Evolutionary conservation across 1,140 invertebrate species (phyloP), one percentile per base, ranked within the genome.

Genomic region (Brachionus koreanus): DNA sequence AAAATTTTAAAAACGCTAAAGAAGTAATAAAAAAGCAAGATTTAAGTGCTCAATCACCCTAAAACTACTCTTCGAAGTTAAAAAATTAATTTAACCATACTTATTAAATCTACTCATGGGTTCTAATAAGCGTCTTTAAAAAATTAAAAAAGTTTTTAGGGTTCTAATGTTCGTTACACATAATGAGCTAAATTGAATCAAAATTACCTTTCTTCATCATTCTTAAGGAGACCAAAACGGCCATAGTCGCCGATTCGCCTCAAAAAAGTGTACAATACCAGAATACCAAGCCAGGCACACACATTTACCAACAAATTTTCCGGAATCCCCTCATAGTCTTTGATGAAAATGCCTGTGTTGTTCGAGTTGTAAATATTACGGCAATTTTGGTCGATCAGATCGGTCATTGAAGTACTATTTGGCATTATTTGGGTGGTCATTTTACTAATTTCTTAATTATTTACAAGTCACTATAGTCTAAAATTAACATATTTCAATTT

Each of bases 221-320:
- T 79, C 43, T 79, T 79, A 12, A 82, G 63, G 19, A 82, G 33
- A 16, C 57, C 79, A 33, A 72, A 82, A 16, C 79, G 57, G 19
- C 79, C 79, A 52, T 82, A 69, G 35, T 82, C 79, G 12, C 79
- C 79, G 13, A 82, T 82, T 33, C 43, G 19, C 29, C 79, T 65
- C 37, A 82, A 29, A 49, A 82, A 67, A 33, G 79, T 82, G 65
- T 72, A 82, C 12, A 82, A 35, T 12, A 69, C 13, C 13, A 82
- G 57, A 13, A 82, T 25, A 10, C 23, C 65, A 3, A 72, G 13
- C 29, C 42, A 82, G 10, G 49, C 82, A 25, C 57, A 33, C 6
- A 72, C 33, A 63, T 82, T 82, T 9, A 82, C 39, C 13, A 82
- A 5, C 23, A 82, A 42, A 61, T 82, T 82, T n/a, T 82, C 82